Evolutionary conservation across 2,797 vertebrate genomes (phyloP), one percentile per base, ranked within the genome.

Genomic region (Spheniscus humboldti): DNA sequence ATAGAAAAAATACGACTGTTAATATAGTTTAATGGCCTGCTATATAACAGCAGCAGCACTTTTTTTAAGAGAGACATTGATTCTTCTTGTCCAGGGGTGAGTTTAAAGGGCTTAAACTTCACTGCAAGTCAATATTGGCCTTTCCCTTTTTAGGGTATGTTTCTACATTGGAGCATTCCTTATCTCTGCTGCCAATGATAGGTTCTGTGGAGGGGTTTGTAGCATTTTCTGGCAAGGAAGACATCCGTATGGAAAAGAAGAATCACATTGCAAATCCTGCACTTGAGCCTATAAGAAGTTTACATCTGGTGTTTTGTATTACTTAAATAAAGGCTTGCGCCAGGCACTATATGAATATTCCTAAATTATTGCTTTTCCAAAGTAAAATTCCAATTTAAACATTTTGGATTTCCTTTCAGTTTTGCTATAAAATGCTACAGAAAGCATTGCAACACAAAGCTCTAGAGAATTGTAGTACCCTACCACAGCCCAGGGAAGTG

Each of bases 121-220:
- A 9, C 71, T 85, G 37, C 77, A 82, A 96, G 93, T 89, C 92
- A 96, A 96, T 94, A 97, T 39, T 88, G 85, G 80, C 88, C 94
- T 94, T 98, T 97, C 94, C 96, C 96, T 97, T 98, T 97, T 97
- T 97, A 97, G 94, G 95, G 94, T 91, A 71, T 97, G 90, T 92
- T 98, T 94, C 92, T 92, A 67, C 91, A 67, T 82, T 45, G 92
- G 74, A 96, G 75, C 63, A 43, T 76, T 94, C 79, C 94, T 97
- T 88, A 96, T 96, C 92, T 96, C 91, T 82, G 81, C 69, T 76
- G 77, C 35, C 0, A 18, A 18, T 60, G 74, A 93, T 67, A 47
- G 80, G 92, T 84, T 90, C 74, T 68, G 90, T 52, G 62, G 37
- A 94, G 52, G 37, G 45, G 30, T 86, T 89, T 88, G 39, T 88